phyloP scores from a whole-genome alignment of 2,797 vertebrate genomes.

The Chaetodon trifasciatus region DNA sequence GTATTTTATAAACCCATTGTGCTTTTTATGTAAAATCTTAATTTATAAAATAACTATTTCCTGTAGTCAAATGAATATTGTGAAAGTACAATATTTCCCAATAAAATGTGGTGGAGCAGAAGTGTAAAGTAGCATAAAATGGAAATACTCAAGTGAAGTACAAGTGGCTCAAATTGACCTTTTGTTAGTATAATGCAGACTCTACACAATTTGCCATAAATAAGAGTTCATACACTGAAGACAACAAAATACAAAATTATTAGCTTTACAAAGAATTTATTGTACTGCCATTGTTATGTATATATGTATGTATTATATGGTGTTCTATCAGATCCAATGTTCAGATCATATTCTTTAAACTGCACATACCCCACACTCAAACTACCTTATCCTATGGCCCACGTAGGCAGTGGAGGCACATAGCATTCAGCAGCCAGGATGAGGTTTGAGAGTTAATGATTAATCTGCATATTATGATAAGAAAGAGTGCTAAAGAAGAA shows the following conservation, averaged over 20 bases:
- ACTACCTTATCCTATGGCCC: background rate
- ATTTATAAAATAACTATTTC: background rate
- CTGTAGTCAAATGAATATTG: background rate
- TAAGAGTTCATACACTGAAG: background rate
- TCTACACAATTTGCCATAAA: too few relatives aligned
- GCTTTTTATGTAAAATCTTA: background rate
- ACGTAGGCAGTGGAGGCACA: conserved; percentile 13
- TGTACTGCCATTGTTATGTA: background rate
- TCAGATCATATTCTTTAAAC: conserved; percentile 2
- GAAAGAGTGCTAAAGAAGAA: conserved; percentile 32
- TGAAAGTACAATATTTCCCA: background rate
- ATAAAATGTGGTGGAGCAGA: background rate
- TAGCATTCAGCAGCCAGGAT: background rate
- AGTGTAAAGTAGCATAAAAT: background rate
- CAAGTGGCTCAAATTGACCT: background rate
- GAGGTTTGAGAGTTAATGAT: conserved; percentile 65
- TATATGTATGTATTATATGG: background rate
- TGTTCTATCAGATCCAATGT: background rate
- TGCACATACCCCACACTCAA: background rate
- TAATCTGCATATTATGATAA: conserved; percentile 56
- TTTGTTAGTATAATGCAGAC: too few relatives aligned
- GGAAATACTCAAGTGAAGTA: background rate
- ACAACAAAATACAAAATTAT: background rate
- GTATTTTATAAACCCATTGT: background rate
- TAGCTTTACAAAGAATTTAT: background rate